Evolutionary conservation across 2,888 invertebrate genomes (phyloP).

Genomic region (Drosophila anceps): DNA sequence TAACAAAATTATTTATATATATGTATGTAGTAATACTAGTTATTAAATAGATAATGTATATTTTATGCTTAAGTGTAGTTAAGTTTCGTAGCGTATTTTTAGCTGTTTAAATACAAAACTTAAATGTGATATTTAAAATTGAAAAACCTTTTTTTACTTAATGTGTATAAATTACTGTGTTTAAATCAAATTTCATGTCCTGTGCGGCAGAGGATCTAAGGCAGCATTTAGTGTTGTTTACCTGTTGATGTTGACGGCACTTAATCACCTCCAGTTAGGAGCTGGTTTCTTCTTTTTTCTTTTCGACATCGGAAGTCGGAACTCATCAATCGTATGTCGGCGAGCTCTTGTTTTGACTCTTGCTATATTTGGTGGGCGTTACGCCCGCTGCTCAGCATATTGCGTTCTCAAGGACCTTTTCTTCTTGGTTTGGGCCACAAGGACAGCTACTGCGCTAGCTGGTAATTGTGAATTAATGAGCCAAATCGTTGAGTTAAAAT

Average conservation of each 20-base stretch:
- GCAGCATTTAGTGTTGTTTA: conserved; percentile 53
- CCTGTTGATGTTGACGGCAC: conserved; percentile 70
- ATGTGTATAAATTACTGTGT: conserved; percentile 54
- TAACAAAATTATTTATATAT: conserved; percentile 8
- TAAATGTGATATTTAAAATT: conserved; percentile 53
- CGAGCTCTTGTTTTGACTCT: conserved; percentile 69
- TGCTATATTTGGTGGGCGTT: conserved; percentile 63
- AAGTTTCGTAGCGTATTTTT: conserved; percentile 25
- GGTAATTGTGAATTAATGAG: conserved; percentile 47
- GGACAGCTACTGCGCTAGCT: conserved; percentile 8
- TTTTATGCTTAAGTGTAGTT: conserved; percentile 21
- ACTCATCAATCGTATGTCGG: conserved; percentile 77
- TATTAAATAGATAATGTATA: conserved; percentile 22
- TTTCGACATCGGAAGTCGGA: conserved; percentile 75
- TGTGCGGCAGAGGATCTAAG: conserved; percentile 43
- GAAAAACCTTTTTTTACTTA: conserved; percentile 24
- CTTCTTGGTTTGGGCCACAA: not conserved
- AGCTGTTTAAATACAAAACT: conserved; percentile 40
- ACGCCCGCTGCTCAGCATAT: conserved; percentile 58
- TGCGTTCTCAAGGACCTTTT: conserved; percentile 34
- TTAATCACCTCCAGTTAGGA: conserved; percentile 65
- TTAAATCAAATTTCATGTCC: conserved; percentile 64
- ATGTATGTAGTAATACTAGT: conserved; percentile 11
- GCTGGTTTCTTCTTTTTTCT: conserved; percentile 19
- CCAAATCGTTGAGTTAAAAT: not conserved